Evolutionary conservation across 2,113 vertebrate genomes (phyloP).

Genomic region (Epinephelus moara): DNA sequence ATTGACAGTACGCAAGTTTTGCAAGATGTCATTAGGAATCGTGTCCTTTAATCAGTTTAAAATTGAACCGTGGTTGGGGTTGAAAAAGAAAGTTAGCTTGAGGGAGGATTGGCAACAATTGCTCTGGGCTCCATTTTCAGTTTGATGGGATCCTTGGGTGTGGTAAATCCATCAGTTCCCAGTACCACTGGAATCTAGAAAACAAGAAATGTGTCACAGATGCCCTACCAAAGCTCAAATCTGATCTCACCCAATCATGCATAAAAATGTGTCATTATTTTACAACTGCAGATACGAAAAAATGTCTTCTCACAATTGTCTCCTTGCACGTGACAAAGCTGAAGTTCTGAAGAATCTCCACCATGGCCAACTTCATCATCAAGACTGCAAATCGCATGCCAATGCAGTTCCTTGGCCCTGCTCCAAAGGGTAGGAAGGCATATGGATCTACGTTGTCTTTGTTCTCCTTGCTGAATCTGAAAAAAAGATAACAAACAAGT

Average conservation of each 20-base stretch:
- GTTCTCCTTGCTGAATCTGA: slow-evolving; percentile 85
- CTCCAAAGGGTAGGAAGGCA: slow-evolving; percentile 83
- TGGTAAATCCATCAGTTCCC: slow-evolving; percentile 49
- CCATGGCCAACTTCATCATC: slow-evolving; percentile 73
- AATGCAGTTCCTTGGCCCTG: slow-evolving; percentile 86
- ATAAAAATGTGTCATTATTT: background rate
- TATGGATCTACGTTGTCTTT: slow-evolving; percentile 77
- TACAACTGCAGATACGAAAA: background rate
- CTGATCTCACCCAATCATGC: background rate
- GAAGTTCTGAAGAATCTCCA: slow-evolving; percentile 81
- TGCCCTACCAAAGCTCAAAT: background rate
- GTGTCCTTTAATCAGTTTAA: background rate
- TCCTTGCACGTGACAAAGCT: slow-evolving; percentile 83
- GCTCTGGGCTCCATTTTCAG: slow-evolving; percentile 80
- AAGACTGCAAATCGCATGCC: slow-evolving; percentile 86
- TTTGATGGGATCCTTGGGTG: slow-evolving; percentile 78
- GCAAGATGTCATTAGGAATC: background rate
- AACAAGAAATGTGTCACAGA: background rate
- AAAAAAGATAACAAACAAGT: background rate
- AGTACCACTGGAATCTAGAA: slow-evolving; percentile 80
- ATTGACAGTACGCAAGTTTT: background rate
- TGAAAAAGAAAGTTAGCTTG: slow-evolving; percentile 11
- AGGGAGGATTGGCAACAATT: background rate
- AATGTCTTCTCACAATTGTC: slow-evolving; percentile 78
- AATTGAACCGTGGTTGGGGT: background rate